These are phyloP conservation scores for Nomada fabriciana DNA, from an alignment of 2,888 invertebrate species.

Conservation along the genomic window DNA sequence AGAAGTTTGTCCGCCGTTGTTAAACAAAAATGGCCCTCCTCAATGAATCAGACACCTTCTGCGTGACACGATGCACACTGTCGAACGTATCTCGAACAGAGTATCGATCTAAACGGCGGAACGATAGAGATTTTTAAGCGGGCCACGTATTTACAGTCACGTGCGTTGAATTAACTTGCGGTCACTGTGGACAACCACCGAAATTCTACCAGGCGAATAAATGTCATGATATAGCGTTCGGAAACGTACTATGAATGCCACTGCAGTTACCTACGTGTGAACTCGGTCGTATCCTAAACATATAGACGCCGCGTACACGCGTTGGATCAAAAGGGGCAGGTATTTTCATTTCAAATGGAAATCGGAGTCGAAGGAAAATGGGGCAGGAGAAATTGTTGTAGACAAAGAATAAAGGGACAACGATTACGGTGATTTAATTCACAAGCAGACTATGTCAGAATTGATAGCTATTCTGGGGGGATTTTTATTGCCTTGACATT, in stretches of 20 bases:
- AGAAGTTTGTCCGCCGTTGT: no score
- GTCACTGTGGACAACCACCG: constrained; percentile 46
- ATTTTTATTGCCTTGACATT: no score
- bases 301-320: constrained; percentile 13
- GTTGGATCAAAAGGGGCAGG: background rate
- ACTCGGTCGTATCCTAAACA: constrained; percentile 21
- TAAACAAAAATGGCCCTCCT: no score
- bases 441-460: no score
- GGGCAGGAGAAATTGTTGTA: background rate
- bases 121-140: constrained; percentile 43
- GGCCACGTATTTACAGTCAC: constrained; percentile 38
- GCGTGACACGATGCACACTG: no score
- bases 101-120: constrained; percentile 15
- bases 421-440: no score
- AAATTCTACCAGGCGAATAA: constrained; percentile 59
- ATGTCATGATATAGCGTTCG: constrained; percentile 51
- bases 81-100: background rate
- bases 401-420: no score
- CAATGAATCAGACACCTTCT: no score
- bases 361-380: background rate
- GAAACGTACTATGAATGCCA: constrained; percentile 35
- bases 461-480: no score
- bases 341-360: background rate
- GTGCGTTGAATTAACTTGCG: constrained; percentile 56
- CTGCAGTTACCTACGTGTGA: constrained; percentile 14